phyloP scores from a whole-genome alignment of 2,888 invertebrate genomes.

The Mythimna loreyi region DNA sequence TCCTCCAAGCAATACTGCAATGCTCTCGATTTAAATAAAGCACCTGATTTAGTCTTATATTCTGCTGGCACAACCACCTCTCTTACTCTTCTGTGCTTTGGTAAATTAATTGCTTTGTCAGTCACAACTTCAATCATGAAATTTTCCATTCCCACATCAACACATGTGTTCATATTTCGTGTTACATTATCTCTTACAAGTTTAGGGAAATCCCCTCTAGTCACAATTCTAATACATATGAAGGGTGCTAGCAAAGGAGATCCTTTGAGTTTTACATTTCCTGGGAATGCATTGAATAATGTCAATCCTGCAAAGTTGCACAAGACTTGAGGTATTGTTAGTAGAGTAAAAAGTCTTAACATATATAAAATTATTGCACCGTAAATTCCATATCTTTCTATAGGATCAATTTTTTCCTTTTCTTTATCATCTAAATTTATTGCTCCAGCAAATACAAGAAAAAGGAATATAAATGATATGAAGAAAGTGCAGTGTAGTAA shows the following conservation, averaged over 20 bases:
- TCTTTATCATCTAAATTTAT: constrained; percentile 91
- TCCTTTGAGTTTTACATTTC: constrained; percentile 96
- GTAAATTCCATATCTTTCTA: constrained; percentile 95
- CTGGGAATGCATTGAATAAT: constrained; percentile 98
- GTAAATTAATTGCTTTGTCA: constrained; percentile 95
- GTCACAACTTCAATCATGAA: constrained; percentile 99
- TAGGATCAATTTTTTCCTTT: constrained; percentile 93
- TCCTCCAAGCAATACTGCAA: constrained; percentile 98
- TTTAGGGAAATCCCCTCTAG: constrained; percentile 98
- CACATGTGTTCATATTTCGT: constrained; percentile 96
- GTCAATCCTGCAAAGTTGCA: constrained; percentile 97
- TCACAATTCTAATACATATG: constrained; percentile 98
- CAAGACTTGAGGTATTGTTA: constrained; percentile 97
- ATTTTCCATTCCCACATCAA: constrained; percentile 97
- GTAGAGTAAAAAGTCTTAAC: constrained; percentile 94
- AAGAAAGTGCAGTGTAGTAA: constrained; percentile 95
- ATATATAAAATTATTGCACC: constrained; percentile 94
- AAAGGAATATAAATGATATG: constrained; percentile 93
- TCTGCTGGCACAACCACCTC: constrained; percentile 97
- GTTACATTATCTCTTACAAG: constrained; percentile 96
- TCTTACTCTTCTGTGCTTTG: constrained; percentile 95
- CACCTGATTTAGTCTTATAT: constrained; percentile 97
- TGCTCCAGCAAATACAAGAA: constrained; percentile 93
- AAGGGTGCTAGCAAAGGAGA: constrained; percentile 98
- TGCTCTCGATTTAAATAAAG: constrained; percentile 98